These are phyloP conservation scores for Chromoteleia sp. DNA, from an alignment of 2,888 invertebrate species.

Conservation along the genomic window DNA sequence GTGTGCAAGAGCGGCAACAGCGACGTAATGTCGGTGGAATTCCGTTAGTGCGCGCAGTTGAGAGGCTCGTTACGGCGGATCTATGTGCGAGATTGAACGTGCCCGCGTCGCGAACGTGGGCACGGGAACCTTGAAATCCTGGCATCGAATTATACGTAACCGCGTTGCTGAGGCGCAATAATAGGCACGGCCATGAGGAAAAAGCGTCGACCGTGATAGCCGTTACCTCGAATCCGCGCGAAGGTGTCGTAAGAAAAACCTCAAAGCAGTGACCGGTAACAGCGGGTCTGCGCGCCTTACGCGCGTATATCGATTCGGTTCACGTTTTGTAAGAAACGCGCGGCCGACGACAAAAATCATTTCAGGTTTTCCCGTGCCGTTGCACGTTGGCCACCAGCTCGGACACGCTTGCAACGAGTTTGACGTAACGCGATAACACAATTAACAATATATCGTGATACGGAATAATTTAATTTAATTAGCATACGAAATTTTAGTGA, in stretches of 20 bases:
- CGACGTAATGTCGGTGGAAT: too few species aligned
- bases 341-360: constrained; percentile 45
- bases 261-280: constrained; percentile 63
- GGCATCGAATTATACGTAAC: constrained; percentile 73
- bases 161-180: constrained; percentile 71
- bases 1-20: too few species aligned
- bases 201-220: constrained; percentile 72
- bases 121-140: constrained; percentile 74
- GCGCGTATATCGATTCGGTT: constrained; percentile 30
- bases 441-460: constrained; percentile 38
- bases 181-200: constrained; percentile 72
- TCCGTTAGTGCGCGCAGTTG: too few species aligned
- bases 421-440: constrained; percentile 54
- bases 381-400: constrained; percentile 1
- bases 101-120: constrained; percentile 32
- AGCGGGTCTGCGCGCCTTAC: constrained; percentile 25
- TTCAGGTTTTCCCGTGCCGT: constrained; percentile 48
- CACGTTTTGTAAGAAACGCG: constrained; percentile 43
- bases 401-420: constrained; percentile 30
- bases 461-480: constrained; percentile 50
- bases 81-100: constrained; percentile 42
- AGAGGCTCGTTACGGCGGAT: neutral
- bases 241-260: constrained; percentile 68
- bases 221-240: constrained; percentile 68
- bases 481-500: constrained; percentile 54